Conservation (phyloP, 2,888 invertebrate genomes). For the Hyles lineata region DNA sequence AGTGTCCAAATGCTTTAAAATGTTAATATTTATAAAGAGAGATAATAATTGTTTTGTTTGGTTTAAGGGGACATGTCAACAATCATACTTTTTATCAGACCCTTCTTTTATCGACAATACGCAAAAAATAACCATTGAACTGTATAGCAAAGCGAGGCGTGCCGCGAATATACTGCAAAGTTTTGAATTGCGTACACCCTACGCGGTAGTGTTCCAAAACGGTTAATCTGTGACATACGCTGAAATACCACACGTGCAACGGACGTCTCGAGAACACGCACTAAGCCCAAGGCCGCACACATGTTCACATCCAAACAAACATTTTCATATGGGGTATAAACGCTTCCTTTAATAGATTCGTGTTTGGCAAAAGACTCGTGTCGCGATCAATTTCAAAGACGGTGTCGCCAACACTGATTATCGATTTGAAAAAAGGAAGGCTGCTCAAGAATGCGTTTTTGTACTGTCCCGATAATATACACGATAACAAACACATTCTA, state of each 20-base stretch:
- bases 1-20: too few relatives aligned
- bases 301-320: conserved; percentile 61
- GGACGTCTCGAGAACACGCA: conserved; percentile 55
- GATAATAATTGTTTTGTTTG: too few relatives aligned
- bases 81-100: too few relatives aligned
- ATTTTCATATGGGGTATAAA: conserved; percentile 42
- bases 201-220: conserved; percentile 23
- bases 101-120: too few relatives aligned
- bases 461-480: neutral
- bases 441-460: neutral
- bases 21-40: too few relatives aligned
- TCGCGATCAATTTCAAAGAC: conserved; percentile 21
- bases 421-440: conserved; percentile 3
- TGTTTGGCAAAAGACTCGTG: conserved; percentile 36
- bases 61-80: too few relatives aligned
- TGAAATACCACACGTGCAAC: conserved; percentile 55
- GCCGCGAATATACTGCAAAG: neutral
- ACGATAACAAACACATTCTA: conserved; percentile 20
- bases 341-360: conserved; percentile 42
- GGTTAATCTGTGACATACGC: conserved; percentile 27
- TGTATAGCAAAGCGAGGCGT: conserved; percentile 9
- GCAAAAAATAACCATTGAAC: neutral
- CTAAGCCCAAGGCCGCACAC: conserved; percentile 61
- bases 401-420: conserved; percentile 26
- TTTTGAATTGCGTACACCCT: neutral